Base-by-base conservation (phyloP, 2,797 vertebrate species). In the Danionella dracula region DNA sequence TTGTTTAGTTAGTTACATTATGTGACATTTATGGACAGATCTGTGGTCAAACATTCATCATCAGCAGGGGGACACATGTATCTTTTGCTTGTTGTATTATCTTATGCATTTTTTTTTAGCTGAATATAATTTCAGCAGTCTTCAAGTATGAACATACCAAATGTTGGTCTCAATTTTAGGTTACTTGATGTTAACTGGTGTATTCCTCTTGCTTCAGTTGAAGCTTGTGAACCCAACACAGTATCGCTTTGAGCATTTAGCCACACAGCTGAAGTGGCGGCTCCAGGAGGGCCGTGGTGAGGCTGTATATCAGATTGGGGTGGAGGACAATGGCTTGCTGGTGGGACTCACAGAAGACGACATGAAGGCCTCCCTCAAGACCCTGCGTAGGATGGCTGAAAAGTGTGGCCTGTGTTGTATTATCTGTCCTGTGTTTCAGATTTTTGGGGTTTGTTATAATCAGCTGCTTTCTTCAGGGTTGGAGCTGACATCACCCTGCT, bases 251-350 rank as follows among this genome's bases (percentile, higher is more conserved):
- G 96, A 98, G 82, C 96, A 98, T 77, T 82, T 98, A 80, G 95
- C 96, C 78, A 98, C 96, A 0, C 96, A 98, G 86, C 90, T 98
- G 83, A 98, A 98, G 82, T 98, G 96, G 96, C 86, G 95, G 0
- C 91, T 98, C 5, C 96, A 98, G 85, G 96, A 98, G 78, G 96
- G 96, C 27, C 92, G 94, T 0, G 96, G 96, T 0, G 94, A 98
- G 85, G 96, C 96, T 0, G 93, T 97, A 51, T 98, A 98, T 77
- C 96, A 98, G 88, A 98, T 98, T 0, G 96, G 96, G 0, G 96
- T 98, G 72, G 96, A 98, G 75, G 96, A 98, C 87, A 97, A 96
- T 0, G 96, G 96, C 42, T 86, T 97, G 77, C 87, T 98, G 82
- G 96, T 97, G 20, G 96, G 96, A 29, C 91, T 98, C 66, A 92